Evolutionary conservation across 2,113 vertebrate species (phyloP).

Genomic region (Rutilus rutilus): DNA sequence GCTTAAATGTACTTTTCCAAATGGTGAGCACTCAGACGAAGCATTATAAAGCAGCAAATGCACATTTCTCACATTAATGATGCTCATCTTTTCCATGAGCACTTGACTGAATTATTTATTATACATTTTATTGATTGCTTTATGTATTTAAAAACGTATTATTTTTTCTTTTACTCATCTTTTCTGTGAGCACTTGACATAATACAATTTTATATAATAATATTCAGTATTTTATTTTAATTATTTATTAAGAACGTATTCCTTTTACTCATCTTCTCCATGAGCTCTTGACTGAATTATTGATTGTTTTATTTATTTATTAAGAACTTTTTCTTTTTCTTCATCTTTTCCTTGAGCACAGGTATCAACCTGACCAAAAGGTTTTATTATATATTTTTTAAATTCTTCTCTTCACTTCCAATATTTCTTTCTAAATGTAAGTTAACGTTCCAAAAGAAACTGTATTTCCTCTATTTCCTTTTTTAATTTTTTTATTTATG

Average conservation of each 20-base stretch:
- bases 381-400: neutral
- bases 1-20: too few species aligned
- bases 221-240: too few species aligned
- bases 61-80: neutral
- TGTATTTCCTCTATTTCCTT: too few species aligned
- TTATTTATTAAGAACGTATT: neutral
- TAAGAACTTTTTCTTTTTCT: neutral
- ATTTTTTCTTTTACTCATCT: too few species aligned
- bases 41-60: neutral
- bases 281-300: neutral
- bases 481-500: too few species aligned
- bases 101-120: too few species aligned
- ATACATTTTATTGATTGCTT: too few species aligned
- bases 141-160: too few species aligned
- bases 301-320: neutral
- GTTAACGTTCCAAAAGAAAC: neutral
- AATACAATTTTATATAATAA: too few species aligned
- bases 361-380: neutral
- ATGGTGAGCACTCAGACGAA: too few species aligned
- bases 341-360: neutral
- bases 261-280: neutral
- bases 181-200: too few species aligned
- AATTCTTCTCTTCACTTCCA: neutral
- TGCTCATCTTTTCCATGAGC: neutral
- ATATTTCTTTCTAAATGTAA: neutral